A percentile compares a stretch with the other conserved stretches of the same genome.
Conservation (phyloP, 2,113 vertebrate species). For the Atrichornis clamosus region DNA sequence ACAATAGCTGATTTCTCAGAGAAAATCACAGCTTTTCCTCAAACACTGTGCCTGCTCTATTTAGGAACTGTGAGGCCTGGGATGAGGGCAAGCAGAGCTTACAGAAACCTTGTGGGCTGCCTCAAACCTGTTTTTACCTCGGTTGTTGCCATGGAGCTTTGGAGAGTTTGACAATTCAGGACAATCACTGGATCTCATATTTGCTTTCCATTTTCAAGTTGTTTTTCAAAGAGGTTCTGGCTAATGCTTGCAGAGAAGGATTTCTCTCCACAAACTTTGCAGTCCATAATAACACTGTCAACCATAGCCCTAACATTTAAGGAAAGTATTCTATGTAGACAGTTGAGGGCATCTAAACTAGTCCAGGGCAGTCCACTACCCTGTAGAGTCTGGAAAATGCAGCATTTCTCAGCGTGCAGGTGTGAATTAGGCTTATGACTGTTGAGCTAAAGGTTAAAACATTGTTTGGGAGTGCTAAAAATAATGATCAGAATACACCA, state of each 20-base stretch:
- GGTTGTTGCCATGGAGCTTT: slow-evolving; percentile 44
- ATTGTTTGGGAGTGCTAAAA: not conserved
- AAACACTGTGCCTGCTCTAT: not conserved
- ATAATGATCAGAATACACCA: not conserved
- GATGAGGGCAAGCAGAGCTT: slow-evolving; percentile 15
- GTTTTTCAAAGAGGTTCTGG: not conserved
- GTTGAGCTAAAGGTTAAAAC: not conserved
- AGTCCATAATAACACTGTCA: not conserved
- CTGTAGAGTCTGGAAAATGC: not conserved
- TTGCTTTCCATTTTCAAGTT: not conserved
- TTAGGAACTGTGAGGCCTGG: not conserved
- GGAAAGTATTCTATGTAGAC: not conserved
- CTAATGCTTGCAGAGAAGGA: not conserved
- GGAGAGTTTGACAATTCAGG: slow-evolving; percentile 6
- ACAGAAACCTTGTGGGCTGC: not conserved
- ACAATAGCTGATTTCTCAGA: not conserved
- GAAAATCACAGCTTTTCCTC: slow-evolving; percentile 35
- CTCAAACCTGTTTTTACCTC: slow-evolving; percentile 25
- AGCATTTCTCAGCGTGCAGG: not conserved
- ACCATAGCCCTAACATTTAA: not conserved
- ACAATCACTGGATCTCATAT: not conserved
- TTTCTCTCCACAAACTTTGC: not conserved
- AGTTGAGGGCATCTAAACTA: not conserved
- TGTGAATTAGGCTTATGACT: not conserved
- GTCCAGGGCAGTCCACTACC: not conserved